Evolutionary conservation across 1,140 invertebrate species (phyloP).

Genomic region (Drosophila hydei): DNA sequence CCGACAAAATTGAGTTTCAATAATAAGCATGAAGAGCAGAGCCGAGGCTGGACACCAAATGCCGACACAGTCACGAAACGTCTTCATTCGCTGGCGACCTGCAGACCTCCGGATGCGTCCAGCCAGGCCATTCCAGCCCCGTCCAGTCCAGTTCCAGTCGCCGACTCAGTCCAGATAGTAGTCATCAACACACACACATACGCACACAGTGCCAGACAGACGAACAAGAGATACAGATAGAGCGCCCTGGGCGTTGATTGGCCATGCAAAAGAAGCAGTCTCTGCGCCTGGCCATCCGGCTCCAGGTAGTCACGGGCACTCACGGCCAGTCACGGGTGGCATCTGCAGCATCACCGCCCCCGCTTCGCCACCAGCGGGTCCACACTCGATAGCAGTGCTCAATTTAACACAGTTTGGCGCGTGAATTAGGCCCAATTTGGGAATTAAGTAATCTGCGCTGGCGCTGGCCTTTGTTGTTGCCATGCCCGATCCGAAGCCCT

Average conservation of each 20-base stretch:
- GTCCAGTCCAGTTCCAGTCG: constrained; percentile 7
- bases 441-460: constrained; percentile 77
- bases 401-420: constrained; percentile 83
- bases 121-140: constrained; percentile 33
- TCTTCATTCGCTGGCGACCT: constrained; percentile 69
- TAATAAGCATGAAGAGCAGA: constrained; percentile 76
- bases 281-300: constrained; percentile 16
- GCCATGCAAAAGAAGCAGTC: constrained; percentile 65
- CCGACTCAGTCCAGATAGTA: constrained; percentile 62
- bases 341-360: constrained; percentile 64
- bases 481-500: constrained; percentile 1
- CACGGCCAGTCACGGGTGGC: constrained; percentile 73
- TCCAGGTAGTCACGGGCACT: constrained; percentile 44
- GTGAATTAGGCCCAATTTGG: constrained; percentile 82
- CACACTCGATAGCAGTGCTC: constrained; percentile 24
- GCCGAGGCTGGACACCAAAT: constrained; percentile 26
- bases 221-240: constrained; percentile 59
- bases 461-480: constrained; percentile 54
- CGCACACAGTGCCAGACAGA: constrained; percentile 1
- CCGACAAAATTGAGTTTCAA: constrained; percentile 77
- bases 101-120: constrained; percentile 72
- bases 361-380: constrained; percentile 17
- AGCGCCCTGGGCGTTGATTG: constrained; percentile 74
- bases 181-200: constrained; percentile 63
- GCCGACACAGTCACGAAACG: constrained; percentile 79